Percentiles rank a stretch among this genome's conserved stretches.
Evolutionary conservation across 2,797 vertebrate species (phyloP).

Genomic region (Setipinna tenuifilis): DNA sequence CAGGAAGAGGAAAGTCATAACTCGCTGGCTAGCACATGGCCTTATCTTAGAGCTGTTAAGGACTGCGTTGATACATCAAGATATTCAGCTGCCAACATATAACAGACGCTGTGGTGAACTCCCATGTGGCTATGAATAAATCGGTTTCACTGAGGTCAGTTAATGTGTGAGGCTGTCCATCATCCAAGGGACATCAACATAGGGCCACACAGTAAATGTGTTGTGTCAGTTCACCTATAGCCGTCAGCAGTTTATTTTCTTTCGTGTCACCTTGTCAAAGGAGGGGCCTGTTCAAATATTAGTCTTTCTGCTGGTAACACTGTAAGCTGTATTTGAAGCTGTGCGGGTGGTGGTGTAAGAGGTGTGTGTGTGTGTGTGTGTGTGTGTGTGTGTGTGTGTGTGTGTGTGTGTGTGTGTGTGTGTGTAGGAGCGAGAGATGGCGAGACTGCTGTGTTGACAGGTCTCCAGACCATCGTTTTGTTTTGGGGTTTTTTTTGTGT

Average conservation of each 20-base stretch:
- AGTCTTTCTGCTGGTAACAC: background rate
- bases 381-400: background rate
- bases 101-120: background rate
- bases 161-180: background rate
- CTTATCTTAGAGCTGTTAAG: background rate
- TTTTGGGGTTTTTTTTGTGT: background rate
- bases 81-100: background rate
- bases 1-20: background rate
- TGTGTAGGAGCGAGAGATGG: background rate
- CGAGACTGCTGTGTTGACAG: background rate
- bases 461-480: background rate
- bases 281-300: slow-evolving; percentile 16
- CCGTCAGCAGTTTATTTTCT: background rate
- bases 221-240: background rate
- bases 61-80: background rate
- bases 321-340: slow-evolving; percentile 22
- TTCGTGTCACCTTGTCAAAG: slow-evolving; percentile 11
- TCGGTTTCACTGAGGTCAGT: background rate
- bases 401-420: background rate
- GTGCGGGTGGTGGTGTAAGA: background rate
- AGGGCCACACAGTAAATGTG: background rate
- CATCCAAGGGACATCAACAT: background rate
- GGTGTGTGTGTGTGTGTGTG: background rate
- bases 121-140: background rate
- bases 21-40: background rate